Conservation (phyloP, 2,797 vertebrate species). For the Rhinatrema bivittatum region DNA sequence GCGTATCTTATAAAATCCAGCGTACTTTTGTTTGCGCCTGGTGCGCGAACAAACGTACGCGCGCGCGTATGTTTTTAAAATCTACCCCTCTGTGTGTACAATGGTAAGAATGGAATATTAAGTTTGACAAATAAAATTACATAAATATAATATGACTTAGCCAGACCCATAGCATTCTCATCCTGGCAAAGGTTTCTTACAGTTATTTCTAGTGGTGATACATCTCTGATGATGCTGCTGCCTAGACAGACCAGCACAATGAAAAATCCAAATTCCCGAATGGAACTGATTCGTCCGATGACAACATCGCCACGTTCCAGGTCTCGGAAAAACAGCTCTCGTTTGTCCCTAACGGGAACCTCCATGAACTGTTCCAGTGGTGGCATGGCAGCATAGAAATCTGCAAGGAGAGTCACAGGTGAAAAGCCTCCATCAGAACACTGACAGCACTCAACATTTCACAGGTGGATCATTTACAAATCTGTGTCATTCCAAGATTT, state of each 20-base stretch:
- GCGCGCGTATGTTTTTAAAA: too few species aligned
- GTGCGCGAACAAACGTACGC: too few species aligned
- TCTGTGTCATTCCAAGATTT: too few species aligned
- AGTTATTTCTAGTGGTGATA: slow-evolving; percentile 83
- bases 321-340: slow-evolving; percentile 82
- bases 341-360: slow-evolving; percentile 70
- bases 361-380: slow-evolving; percentile 89
- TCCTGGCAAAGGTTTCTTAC: slow-evolving; percentile 63
- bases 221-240: slow-evolving; percentile 75
- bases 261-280: slow-evolving; percentile 94
- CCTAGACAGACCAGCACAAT: slow-evolving; percentile 82
- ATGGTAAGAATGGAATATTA: too few species aligned
- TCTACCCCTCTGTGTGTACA: too few species aligned
- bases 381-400: slow-evolving; percentile 82
- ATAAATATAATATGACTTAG: too few species aligned
- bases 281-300: slow-evolving; percentile 83
- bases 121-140: too few species aligned
- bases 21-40: too few species aligned
- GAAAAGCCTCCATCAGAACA: not conserved
- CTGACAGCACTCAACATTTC: not conserved
- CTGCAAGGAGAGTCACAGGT: slow-evolving; percentile 42
- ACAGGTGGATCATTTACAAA: too few species aligned
- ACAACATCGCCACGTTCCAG: slow-evolving; percentile 83
- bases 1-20: too few species aligned
- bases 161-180: too few species aligned